A percentile compares a stretch with the other conserved stretches of the same genome.
These are phyloP conservation scores for Peromyscus eremicus DNA, from an alignment of 2,797 vertebrate species.

Conservation along the genomic window DNA sequence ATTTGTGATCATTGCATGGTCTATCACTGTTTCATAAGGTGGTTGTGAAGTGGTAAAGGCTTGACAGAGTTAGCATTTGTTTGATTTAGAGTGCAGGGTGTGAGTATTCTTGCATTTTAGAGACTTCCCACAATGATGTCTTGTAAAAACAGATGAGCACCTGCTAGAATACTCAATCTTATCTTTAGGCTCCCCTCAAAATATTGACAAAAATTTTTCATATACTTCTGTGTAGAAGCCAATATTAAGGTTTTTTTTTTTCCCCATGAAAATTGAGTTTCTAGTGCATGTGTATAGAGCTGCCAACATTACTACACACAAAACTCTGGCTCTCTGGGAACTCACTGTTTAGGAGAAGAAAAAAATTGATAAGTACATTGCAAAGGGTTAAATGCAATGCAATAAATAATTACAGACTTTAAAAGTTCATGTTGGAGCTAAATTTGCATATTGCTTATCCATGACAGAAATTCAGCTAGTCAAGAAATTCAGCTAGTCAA, in stretches of 20 bases:
- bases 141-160: not conserved
- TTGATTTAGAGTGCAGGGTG: not conserved
- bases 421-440: not conserved
- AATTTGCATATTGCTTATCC: not conserved
- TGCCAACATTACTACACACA: not conserved
- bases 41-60: not conserved
- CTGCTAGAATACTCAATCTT: not conserved
- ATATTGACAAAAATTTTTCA: not conserved
- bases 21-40: not conserved
- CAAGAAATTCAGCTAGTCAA: not conserved
- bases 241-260: not conserved
- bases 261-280: constrained; percentile 9
- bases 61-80: not conserved
- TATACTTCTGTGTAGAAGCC: constrained; percentile 1
- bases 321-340: not conserved
- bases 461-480: constrained; percentile 36
- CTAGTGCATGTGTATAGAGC: not conserved
- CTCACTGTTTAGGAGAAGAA: not conserved
- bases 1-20: not conserved
- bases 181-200: not conserved
- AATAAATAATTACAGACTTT: not conserved
- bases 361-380: not conserved
- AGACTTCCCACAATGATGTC: not conserved
- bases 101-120: not conserved
- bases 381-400: not conserved